These are phyloP conservation scores for Threskiornis aethiopicus DNA, from an alignment of 2,797 vertebrate species.

Conservation along the genomic window DNA sequence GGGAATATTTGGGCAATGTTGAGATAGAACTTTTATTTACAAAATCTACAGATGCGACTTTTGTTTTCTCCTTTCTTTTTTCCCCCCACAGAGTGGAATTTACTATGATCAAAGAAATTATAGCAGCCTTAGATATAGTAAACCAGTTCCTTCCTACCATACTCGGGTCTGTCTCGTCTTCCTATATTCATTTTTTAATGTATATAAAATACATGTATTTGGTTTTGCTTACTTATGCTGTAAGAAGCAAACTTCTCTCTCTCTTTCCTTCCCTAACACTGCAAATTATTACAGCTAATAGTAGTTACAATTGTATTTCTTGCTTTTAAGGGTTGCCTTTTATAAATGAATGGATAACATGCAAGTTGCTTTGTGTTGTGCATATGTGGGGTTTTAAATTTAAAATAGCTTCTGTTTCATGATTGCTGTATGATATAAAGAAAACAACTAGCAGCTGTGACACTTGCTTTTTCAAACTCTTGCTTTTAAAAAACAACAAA, in stretches of 20 bases:
- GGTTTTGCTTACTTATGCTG: background rate
- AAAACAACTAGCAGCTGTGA: background rate
- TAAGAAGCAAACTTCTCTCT: background rate
- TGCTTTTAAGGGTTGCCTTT: background rate
- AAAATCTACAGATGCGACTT: background rate
- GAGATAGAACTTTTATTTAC: background rate
- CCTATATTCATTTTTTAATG: background rate
- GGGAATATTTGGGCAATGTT: background rate
- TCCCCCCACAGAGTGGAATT: slow-evolving; percentile 84
- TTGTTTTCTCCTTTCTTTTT: slow-evolving; percentile 11
- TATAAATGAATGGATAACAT: background rate
- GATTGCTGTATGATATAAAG: background rate
- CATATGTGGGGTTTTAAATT: background rate
- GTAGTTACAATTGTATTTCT: background rate
- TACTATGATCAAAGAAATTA: slow-evolving; percentile 95
- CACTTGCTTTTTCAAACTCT: background rate
- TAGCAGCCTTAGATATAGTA: slow-evolving; percentile 89
- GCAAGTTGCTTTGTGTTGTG: background rate
- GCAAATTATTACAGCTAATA: background rate
- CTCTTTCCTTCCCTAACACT: background rate
- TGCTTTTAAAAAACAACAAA: background rate
- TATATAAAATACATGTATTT: background rate
- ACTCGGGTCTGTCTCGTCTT: slow-evolving; percentile 74
- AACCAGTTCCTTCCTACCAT: slow-evolving; percentile 74
- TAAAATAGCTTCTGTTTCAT: background rate